Percentiles rank a stretch among this genome's conserved stretches.
These are phyloP conservation scores for Chiloscyllium plagiosum DNA, from an alignment of 2,113 vertebrate species.

Conservation along the genomic window DNA sequence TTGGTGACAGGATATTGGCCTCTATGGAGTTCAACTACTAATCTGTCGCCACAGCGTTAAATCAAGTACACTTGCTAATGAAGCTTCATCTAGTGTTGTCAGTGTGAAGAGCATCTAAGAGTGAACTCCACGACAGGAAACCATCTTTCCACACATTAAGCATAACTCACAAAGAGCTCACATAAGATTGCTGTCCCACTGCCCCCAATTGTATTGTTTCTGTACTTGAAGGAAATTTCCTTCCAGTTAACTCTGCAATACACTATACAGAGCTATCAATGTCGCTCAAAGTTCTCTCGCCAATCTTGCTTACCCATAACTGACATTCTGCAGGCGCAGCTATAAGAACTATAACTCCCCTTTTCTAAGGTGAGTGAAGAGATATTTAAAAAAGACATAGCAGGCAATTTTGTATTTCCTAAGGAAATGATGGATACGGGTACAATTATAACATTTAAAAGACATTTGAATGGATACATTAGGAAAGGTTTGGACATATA, in stretches of 20 bases:
- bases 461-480: too few species aligned
- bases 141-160: neutral
- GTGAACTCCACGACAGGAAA: neutral
- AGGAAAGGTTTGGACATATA: too few species aligned
- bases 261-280: neutral
- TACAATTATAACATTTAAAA: too few species aligned
- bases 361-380: neutral
- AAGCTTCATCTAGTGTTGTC: neutral
- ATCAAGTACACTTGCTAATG: neutral
- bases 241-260: neutral
- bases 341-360: neutral
- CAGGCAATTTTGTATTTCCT: too few species aligned
- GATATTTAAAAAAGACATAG: too few species aligned
- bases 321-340: neutral
- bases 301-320: neutral
- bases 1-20: too few species aligned
- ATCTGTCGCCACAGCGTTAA: neutral
- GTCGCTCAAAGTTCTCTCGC: neutral
- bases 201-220: neutral
- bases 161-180: neutral
- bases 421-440: too few species aligned
- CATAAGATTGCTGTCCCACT: neutral
- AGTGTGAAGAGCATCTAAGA: neutral
- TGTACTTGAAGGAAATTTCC: neutral
- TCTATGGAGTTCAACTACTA: too few species aligned